Conservation (phyloP, 2,888 invertebrate genomes). For the Agrilus mali region DNA sequence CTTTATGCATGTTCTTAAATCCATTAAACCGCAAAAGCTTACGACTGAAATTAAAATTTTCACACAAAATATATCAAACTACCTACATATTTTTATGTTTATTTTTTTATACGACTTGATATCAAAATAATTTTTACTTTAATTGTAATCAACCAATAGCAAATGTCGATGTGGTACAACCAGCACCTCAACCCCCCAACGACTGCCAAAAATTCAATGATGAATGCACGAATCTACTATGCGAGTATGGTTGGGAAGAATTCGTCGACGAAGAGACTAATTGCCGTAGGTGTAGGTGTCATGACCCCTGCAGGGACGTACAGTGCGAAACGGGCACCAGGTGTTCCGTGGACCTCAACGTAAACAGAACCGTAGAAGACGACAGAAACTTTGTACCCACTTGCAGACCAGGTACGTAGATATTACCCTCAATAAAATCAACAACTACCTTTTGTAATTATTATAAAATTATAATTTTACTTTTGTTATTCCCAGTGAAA, state of each 20-base stretch:
- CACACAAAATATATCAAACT: too few relatives aligned
- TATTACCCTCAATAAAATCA: too few relatives aligned
- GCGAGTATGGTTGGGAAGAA: conserved; percentile 59
- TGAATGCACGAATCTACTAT: conserved; percentile 51
- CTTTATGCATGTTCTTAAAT: too few relatives aligned
- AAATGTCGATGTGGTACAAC: too few relatives aligned
- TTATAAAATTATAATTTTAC: neutral
- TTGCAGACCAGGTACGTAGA: conserved; percentile 50
- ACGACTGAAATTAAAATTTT: too few relatives aligned
- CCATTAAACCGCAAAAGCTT: too few relatives aligned
- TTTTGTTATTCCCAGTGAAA: conserved; percentile 35
- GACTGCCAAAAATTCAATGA: conserved; percentile 43
- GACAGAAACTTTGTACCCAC: conserved; percentile 41
- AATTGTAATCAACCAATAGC: too few relatives aligned
- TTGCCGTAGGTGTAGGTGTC: conserved; percentile 62
- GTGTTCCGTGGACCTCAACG: conserved; percentile 54
- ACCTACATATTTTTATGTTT: too few relatives aligned
- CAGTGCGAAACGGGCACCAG: conserved; percentile 49
- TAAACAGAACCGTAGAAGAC: conserved; percentile 22
- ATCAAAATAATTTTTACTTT: too few relatives aligned
- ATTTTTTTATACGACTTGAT: too few relatives aligned
- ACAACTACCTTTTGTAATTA: conserved; percentile 1
- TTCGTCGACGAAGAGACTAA: conserved; percentile 42
- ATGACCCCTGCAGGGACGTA: conserved; percentile 57
- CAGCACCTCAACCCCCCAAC: too few relatives aligned